phyloP scores from a whole-genome alignment of 2,888 invertebrate species.

The Rhingia rostrata region DNA sequence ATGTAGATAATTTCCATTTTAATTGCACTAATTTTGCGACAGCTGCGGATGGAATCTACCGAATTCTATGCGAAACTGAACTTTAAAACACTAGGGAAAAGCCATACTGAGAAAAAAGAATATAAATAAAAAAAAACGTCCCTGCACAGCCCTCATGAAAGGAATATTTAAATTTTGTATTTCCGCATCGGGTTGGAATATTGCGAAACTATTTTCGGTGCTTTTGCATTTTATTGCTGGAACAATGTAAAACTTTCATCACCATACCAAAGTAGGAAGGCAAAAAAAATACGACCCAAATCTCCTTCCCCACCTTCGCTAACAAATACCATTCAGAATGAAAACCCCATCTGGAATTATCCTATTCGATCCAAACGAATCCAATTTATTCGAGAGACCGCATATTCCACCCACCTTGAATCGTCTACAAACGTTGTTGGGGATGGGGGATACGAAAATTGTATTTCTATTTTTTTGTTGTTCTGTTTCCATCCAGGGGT shows the following conservation, averaged over 20 bases:
- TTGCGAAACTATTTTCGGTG: slow-evolving; percentile 69
- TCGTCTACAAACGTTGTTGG: slow-evolving; percentile 8
- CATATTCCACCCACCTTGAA: slow-evolving; percentile 50
- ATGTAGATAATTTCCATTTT: slow-evolving; percentile 43
- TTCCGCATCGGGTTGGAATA: slow-evolving; percentile 58
- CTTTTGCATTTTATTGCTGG: slow-evolving; percentile 67
- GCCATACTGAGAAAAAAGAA: neutral
- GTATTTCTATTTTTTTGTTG: slow-evolving; percentile 31
- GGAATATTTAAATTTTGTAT: slow-evolving; percentile 57
- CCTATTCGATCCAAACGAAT: slow-evolving; percentile 73
- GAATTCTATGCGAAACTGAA: slow-evolving; percentile 28
- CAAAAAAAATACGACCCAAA: slow-evolving; percentile 9
- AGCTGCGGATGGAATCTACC: slow-evolving; percentile 28
- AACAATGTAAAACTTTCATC: slow-evolving; percentile 73
- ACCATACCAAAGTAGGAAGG: slow-evolving; percentile 38
- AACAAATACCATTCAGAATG: slow-evolving; percentile 27
- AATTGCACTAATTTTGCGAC: slow-evolving; percentile 41
- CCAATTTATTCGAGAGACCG: slow-evolving; percentile 72
- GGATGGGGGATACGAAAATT: slow-evolving; percentile 23
- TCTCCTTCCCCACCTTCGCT: neutral
- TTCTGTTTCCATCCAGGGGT: slow-evolving; percentile 9
- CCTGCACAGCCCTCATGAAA: slow-evolving; percentile 40
- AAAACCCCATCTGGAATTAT: slow-evolving; percentile 73
- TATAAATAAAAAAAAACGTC: neutral
- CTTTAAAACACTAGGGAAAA: neutral